Evolutionary conservation across 2,113 vertebrate species (phyloP).

Genomic region (Takifugu bimaculatus): DNA sequence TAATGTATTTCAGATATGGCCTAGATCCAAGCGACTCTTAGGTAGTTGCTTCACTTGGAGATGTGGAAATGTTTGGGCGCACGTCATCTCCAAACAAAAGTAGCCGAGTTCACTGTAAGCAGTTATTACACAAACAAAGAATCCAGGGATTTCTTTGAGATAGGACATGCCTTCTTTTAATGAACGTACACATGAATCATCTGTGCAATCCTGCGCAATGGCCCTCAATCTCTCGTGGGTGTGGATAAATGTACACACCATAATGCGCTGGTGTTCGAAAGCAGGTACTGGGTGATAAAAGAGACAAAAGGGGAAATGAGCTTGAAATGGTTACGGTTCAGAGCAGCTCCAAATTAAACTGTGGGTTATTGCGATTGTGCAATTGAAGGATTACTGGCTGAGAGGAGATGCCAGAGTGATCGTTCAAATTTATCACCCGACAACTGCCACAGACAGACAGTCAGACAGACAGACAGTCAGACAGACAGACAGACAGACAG

Average conservation of each 20-base stretch:
- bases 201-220: background rate
- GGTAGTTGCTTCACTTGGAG: no score
- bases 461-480: background rate
- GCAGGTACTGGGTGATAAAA: no score
- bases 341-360: slow-evolving; percentile 31
- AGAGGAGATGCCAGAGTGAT: slow-evolving; percentile 28
- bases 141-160: background rate
- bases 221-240: background rate
- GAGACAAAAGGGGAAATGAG: no score
- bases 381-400: slow-evolving; percentile 33
- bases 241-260: slow-evolving; percentile 21
- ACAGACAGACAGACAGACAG: background rate
- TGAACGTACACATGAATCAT: slow-evolving; percentile 1
- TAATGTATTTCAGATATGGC: background rate
- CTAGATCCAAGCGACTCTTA: no score
- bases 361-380: background rate
- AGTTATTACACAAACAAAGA: background rate
- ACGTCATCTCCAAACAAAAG: no score
- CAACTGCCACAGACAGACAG: slow-evolving; percentile 31
- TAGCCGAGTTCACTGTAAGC: no score
- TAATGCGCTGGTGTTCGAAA: background rate
- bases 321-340: background rate
- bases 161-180: background rate
- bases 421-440: slow-evolving; percentile 48
- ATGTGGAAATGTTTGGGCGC: no score